phyloP scores from a whole-genome alignment of 2,113 vertebrate genomes.

The Ceratotherium simum region DNA sequence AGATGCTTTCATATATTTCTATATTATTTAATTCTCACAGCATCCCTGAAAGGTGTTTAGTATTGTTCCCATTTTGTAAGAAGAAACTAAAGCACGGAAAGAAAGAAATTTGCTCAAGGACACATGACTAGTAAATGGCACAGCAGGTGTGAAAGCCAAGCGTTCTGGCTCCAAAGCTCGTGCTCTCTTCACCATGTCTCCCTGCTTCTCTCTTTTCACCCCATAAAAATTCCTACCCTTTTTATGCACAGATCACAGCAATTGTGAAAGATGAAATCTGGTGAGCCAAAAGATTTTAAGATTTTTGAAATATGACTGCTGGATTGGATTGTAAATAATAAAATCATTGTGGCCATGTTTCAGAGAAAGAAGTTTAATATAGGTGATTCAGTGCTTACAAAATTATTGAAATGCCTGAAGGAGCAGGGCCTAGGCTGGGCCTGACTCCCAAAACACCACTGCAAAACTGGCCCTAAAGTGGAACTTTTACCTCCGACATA shows the following conservation, averaged over 20 bases:
- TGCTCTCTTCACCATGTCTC: not conserved
- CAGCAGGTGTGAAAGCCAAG: not conserved
- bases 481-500: not conserved
- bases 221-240: not conserved
- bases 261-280: not conserved
- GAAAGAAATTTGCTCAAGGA: not conserved
- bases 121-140: not conserved
- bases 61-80: not conserved
- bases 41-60: not conserved
- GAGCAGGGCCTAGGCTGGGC: not conserved
- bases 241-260: not conserved
- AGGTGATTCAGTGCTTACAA: not conserved
- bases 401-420: not conserved
- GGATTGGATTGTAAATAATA: not conserved
- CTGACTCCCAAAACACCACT: not conserved
- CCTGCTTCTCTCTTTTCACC: not conserved
- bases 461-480: not conserved
- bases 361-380: not conserved
- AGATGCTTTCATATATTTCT: not conserved
- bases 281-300: not conserved
- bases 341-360: not conserved
- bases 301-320: not conserved
- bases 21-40: not conserved
- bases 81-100: conserved; percentile 32
- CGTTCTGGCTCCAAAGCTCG: not conserved